These are phyloP conservation scores for Acanthosepion lycidas DNA, from an alignment of 2,888 invertebrate species.

Conservation along the genomic window DNA sequence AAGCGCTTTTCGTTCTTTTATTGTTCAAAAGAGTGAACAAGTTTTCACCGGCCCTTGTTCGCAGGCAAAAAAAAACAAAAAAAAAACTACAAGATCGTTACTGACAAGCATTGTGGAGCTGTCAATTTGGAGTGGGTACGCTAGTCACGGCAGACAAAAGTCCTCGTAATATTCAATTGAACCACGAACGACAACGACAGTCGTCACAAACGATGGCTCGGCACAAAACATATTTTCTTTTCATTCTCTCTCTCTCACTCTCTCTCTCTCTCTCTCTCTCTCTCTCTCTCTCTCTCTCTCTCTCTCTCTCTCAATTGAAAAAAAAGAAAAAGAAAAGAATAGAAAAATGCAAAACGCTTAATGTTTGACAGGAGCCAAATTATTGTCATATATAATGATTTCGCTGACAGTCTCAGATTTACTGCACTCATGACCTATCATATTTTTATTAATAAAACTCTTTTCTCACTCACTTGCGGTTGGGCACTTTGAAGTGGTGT, in stretches of 20 bases:
- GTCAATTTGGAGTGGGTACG: not conserved
- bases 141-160: slow-evolving; percentile 11
- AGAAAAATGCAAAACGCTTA: not conserved
- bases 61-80: not conserved
- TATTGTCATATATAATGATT: not conserved
- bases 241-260: not conserved
- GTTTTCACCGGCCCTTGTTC: slow-evolving; percentile 5
- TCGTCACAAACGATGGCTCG: not conserved
- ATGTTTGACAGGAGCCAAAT: not conserved
- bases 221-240: not conserved
- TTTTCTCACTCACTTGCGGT: too few species aligned
- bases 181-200: not conserved
- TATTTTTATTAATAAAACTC: not conserved
- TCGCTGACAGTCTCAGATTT: not conserved
- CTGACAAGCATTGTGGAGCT: slow-evolving; percentile 33
- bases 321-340: not conserved
- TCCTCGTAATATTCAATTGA: slow-evolving; percentile 13
- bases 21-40: not conserved
- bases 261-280: not conserved
- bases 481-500: too few species aligned
- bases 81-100: not conserved
- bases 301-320: too few species aligned
- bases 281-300: not conserved
- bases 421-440: not conserved
- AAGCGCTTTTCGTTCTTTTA: not conserved